Conservation (phyloP, 2,797 vertebrate genomes). For the Poecilia velifera region DNA sequence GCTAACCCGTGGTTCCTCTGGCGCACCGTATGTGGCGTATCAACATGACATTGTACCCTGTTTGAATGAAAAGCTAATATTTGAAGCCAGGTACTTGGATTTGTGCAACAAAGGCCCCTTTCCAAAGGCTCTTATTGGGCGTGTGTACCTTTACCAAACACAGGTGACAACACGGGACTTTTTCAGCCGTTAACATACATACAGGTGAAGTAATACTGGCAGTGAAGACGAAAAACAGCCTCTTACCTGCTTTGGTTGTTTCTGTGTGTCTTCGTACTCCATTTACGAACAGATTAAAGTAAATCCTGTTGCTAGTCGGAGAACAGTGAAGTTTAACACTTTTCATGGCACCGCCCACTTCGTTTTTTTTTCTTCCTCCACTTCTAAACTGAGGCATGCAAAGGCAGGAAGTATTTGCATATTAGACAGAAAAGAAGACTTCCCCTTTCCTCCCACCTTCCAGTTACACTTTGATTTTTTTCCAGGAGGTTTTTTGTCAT, state of each 20-base stretch:
- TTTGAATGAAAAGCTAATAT: not conserved
- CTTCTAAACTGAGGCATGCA: slow-evolving; percentile 22
- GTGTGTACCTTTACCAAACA: slow-evolving; percentile 23
- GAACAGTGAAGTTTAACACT: slow-evolving; percentile 39
- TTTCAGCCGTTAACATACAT: not conserved
- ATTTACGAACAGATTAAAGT: slow-evolving; percentile 10
- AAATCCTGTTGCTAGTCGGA: slow-evolving; percentile 2
- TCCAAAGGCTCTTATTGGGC: not conserved
- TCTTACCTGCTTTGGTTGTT: slow-evolving; percentile 33
- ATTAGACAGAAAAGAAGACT: slow-evolving; percentile 31
- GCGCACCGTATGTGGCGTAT: not conserved
- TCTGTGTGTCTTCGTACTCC: not conserved
- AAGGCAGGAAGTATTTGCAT: slow-evolving; percentile 55
- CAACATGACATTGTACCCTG: not conserved
- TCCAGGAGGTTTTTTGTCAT: not conserved
- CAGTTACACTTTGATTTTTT: not conserved
- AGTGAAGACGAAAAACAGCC: not conserved
- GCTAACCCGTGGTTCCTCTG: not conserved
- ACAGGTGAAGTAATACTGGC: not conserved
- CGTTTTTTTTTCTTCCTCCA: not conserved
- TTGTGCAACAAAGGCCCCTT: not conserved
- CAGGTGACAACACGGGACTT: slow-evolving; percentile 30
- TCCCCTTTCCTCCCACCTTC: slow-evolving; percentile 10
- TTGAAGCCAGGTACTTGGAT: not conserved
- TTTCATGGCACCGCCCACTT: slow-evolving; percentile 56